These are phyloP conservation scores for Macheiramphus alcinus DNA, from an alignment of 2,113 vertebrate genomes.

Conservation along the genomic window DNA sequence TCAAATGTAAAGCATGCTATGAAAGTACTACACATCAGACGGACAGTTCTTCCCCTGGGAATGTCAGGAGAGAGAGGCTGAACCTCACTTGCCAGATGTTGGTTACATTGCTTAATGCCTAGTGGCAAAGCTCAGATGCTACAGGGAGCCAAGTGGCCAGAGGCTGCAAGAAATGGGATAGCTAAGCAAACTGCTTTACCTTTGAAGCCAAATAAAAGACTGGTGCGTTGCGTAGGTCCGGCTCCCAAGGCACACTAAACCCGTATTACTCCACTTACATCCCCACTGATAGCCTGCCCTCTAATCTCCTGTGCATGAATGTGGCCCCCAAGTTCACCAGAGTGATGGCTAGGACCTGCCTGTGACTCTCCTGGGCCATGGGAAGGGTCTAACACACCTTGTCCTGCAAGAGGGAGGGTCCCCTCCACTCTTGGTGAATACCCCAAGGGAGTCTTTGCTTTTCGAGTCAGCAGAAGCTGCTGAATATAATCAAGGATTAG, in stretches of 20 bases:
- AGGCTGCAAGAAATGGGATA: background rate
- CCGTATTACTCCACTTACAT: background rate
- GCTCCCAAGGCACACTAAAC: background rate
- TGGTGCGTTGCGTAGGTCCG: background rate
- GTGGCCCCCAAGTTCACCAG: background rate
- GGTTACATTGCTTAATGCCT: background rate
- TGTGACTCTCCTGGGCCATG: background rate
- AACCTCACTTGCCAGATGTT: background rate
- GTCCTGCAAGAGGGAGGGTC: background rate
- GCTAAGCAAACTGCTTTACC: background rate
- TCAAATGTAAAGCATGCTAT: background rate
- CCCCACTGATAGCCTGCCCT: background rate
- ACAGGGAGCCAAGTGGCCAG: rapidly evolving
- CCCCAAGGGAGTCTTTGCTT: background rate
- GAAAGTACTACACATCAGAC: background rate
- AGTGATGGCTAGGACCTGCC: background rate
- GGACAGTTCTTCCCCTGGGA: background rate
- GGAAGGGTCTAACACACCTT: background rate
- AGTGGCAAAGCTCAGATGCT: background rate
- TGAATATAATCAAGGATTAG: background rate
- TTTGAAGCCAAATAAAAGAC: background rate
- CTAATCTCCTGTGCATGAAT: background rate
- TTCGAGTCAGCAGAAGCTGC: background rate
- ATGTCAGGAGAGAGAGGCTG: background rate
- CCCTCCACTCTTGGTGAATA: background rate